Evolutionary conservation across 2,888 invertebrate species (phyloP).

Genomic region (Homarus gammarus): DNA sequence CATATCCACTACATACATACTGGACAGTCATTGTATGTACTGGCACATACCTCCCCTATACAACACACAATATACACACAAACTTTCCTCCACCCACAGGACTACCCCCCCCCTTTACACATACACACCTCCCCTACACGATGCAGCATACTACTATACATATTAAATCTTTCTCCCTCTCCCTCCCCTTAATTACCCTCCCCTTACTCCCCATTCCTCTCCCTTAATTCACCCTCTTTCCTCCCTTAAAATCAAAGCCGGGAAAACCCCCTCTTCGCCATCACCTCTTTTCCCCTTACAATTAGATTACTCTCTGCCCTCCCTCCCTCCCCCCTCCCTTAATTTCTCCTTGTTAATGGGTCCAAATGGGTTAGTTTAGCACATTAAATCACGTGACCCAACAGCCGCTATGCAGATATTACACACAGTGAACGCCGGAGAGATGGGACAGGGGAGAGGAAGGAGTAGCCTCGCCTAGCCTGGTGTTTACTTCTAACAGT

Average conservation of each 20-base stretch:
- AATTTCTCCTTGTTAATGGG: slow-evolving; percentile 60
- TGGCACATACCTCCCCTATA: too few relatives aligned
- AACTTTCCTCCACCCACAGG: too few relatives aligned
- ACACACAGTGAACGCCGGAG: slow-evolving; percentile 2
- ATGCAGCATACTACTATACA: neutral
- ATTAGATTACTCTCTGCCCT: slow-evolving; percentile 45
- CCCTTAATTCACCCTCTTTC: neutral
- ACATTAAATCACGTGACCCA: slow-evolving; percentile 61
- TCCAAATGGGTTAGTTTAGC: slow-evolving; percentile 65
- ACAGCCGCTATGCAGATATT: slow-evolving; percentile 25
- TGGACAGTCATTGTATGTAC: too few relatives aligned
- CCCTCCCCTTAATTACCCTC: too few relatives aligned
- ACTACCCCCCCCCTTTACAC: too few relatives aligned
- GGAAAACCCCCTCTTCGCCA: slow-evolving; percentile 40
- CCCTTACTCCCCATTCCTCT: too few relatives aligned
- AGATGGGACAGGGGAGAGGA: neutral
- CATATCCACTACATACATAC: too few relatives aligned
- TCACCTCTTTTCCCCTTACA: slow-evolving; percentile 32
- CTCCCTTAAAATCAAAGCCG: slow-evolving; percentile 49
- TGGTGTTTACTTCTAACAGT: too few relatives aligned
- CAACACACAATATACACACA: too few relatives aligned
- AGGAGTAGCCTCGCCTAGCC: too few relatives aligned
- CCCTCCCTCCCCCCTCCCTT: slow-evolving; percentile 48
- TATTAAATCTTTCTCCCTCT: neutral
- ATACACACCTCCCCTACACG: too few relatives aligned